These are phyloP conservation scores for Uloborus plumipes DNA, from an alignment of 2,888 invertebrate species.

Conservation along the genomic window DNA sequence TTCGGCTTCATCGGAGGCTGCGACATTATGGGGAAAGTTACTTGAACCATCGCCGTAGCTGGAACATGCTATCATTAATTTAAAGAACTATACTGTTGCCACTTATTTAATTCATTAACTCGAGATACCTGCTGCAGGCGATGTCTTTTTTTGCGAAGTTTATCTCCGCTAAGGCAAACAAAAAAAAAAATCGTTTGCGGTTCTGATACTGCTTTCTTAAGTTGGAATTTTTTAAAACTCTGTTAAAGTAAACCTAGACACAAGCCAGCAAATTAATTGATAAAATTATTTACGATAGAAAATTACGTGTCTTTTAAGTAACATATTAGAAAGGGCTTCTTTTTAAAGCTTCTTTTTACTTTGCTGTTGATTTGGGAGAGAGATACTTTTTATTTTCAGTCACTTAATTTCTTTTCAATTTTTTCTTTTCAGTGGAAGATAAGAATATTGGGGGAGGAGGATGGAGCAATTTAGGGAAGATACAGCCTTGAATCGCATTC, in stretches of 20 bases:
- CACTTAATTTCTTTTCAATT: background rate
- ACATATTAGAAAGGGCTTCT: constrained; percentile 11
- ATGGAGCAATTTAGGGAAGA: constrained; percentile 5
- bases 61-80: constrained; percentile 35
- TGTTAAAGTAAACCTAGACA: constrained; percentile 24
- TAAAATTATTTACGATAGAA: constrained; percentile 44
- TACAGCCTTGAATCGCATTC: background rate
- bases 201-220: constrained; percentile 16
- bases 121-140: constrained; percentile 16
- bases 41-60: background rate
- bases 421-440: background rate
- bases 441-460: background rate
- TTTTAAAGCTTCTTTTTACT: constrained; percentile 2
- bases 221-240: constrained; percentile 38
- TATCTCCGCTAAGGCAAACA: too few species aligned
- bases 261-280: constrained; percentile 51
- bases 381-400: background rate
- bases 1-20: background rate
- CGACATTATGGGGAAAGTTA: too few species aligned
- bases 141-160: background rate
- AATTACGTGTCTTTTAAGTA: constrained; percentile 17
- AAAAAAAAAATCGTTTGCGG: constrained; percentile 2
- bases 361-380: constrained; percentile 15
- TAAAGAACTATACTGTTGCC: constrained; percentile 4
- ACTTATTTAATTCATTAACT: constrained; percentile 42